Evolutionary conservation across 2,797 vertebrate species (phyloP).

Genomic region (Ctenopoma kingsleyae): DNA sequence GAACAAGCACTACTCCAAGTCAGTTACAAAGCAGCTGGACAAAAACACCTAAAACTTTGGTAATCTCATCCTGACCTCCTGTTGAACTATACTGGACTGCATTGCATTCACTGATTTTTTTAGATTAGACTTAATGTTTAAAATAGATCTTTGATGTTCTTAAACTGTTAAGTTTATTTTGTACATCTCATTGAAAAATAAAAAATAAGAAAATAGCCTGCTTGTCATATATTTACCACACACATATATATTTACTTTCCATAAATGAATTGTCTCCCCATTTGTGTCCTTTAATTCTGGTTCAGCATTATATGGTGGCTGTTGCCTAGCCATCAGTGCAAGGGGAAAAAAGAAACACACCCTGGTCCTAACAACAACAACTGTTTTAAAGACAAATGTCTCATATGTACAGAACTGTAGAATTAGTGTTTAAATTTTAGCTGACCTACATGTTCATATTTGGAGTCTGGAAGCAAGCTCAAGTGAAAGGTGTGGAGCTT

Average conservation of each 20-base stretch:
- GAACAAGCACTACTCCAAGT: constrained; percentile 2
- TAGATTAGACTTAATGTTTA: constrained; percentile 33
- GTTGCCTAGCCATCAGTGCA: neutral
- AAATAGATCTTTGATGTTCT: constrained; percentile 20
- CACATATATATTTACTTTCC: no score
- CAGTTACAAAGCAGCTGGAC: constrained; percentile 26
- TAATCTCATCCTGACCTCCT: constrained; percentile 40
- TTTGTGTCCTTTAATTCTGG: neutral
- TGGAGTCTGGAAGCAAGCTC: neutral
- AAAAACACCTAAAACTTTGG: constrained; percentile 24
- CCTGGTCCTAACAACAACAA: no score
- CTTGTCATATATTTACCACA: neutral
- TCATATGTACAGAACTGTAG: neutral
- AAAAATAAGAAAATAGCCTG: neutral
- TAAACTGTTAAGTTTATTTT: no score
- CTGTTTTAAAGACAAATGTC: no score
- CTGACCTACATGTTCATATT: neutral
- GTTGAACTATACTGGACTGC: constrained; percentile 34
- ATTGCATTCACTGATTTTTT: constrained; percentile 38
- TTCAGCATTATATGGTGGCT: neutral
- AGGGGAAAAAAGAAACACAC: neutral
- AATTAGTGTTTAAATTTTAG: neutral
- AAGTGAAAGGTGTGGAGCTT: neutral
- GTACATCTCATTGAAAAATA: neutral
- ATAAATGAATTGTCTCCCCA: no score